Evolutionary conservation across 92 coral and sea anemone genomes (phyloP).

Genomic region (Phenganax subtilis): DNA sequence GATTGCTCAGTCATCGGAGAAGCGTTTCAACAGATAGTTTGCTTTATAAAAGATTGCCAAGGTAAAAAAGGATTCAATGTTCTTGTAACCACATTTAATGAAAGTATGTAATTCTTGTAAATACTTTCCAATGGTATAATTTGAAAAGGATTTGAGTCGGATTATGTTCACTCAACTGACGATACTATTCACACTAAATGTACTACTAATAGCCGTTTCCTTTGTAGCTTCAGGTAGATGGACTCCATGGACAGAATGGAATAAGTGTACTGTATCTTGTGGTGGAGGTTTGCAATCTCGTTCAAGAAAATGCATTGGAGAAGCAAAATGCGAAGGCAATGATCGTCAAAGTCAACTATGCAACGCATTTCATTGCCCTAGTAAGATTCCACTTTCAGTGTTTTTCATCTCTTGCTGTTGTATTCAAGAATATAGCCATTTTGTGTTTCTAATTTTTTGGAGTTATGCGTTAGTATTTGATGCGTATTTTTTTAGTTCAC

Average conservation of each 20-base stretch:
- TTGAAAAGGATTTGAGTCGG: too few species aligned
- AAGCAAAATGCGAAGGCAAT: constrained; percentile 47
- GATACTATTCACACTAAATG: background rate
- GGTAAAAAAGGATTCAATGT: constrained; percentile 32
- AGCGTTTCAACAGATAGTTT: constrained; percentile 85
- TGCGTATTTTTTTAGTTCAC: constrained; percentile 38
- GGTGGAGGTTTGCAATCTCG: constrained; percentile 34
- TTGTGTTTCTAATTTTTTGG: background rate
- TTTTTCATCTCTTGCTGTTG: too few species aligned
- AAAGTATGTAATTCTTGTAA: background rate
- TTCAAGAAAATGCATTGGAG: constrained; percentile 17
- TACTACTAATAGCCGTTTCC: background rate
- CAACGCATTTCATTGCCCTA: constrained; percentile 87
- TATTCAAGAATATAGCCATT: background rate
- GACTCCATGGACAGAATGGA: constrained; percentile 23
- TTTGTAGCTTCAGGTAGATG: constrained; percentile 24
- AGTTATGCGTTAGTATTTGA: background rate
- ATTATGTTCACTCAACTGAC: background rate
- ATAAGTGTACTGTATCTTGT: constrained; percentile 24
- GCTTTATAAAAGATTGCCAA: constrained; percentile 60
- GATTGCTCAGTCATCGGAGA: constrained; percentile 91
- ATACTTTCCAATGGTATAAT: background rate
- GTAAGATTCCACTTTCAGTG: constrained; percentile 38
- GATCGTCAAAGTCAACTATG: constrained; percentile 62
- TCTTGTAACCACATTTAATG: too few species aligned